Evolutionary conservation across 2,888 invertebrate species (phyloP).

Genomic region (Clusia tigrina): DNA sequence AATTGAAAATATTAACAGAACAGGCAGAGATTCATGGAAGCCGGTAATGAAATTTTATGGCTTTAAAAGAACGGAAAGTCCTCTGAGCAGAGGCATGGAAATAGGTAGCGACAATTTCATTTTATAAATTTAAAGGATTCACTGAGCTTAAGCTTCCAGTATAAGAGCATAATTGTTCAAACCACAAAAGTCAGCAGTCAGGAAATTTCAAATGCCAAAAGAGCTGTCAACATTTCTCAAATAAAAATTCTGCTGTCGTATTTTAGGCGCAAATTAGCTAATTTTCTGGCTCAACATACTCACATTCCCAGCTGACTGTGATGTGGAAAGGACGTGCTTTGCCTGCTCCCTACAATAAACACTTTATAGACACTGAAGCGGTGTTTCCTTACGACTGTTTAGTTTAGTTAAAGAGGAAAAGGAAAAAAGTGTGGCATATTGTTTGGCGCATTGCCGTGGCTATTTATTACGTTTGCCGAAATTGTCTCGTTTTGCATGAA

Average conservation of each 20-base stretch:
- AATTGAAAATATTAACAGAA: no score
- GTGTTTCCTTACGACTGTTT: slow-evolving; percentile 22
- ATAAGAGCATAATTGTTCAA: no score
- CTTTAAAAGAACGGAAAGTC: no score
- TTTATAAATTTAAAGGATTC: no score
- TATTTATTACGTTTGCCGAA: neutral
- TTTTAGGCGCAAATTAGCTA: slow-evolving; percentile 54
- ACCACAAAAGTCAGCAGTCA: no score
- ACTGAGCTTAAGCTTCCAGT: no score
- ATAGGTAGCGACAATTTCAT: no score
- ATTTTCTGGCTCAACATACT: slow-evolving; percentile 57
- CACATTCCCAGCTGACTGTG: slow-evolving; percentile 51
- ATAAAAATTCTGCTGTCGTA: slow-evolving; percentile 27
- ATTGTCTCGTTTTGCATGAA: neutral
- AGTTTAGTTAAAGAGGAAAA: slow-evolving; percentile 2
- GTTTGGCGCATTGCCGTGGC: slow-evolving; percentile 24
- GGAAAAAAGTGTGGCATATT: slow-evolving; percentile 17
- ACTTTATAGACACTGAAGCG: slow-evolving; percentile 31
- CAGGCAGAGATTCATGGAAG: no score
- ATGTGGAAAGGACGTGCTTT: slow-evolving; percentile 25
- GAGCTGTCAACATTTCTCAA: neutral
- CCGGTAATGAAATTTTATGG: no score
- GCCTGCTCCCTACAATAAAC: slow-evolving; percentile 39
- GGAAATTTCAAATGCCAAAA: no score
- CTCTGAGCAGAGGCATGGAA: no score